Evolutionary conservation across 2,113 vertebrate genomes (phyloP), one percentile per base, ranked within the genome.

Genomic region (Apus apus): DNA sequence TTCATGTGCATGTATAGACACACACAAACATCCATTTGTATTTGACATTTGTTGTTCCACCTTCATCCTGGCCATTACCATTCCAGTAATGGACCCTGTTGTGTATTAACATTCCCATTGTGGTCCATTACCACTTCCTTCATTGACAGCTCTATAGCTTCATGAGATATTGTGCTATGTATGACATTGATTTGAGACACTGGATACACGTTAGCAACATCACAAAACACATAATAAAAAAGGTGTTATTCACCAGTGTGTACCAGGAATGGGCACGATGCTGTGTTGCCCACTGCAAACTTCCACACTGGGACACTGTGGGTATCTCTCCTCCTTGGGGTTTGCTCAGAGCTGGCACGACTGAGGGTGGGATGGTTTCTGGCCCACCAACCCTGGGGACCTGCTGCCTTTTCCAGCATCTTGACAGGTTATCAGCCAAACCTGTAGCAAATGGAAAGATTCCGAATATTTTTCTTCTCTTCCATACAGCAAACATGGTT

Each of bases 131-230:
- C 89, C 50, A 70, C 75, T 87, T 83, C 75, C 60, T 94, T 85
- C 23, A 45, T 38, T 90, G 96, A 94, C 93, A 93, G 58, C 62
- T 86, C 86, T 93, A 65, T 93, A 88, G 85, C 79, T 80, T 90
- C 89, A 78, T 38, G 3, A 94, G 87, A 79, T 77, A 72, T 92
- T 90, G 71, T 87, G 86, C 87, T 83, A 8, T n/a, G 67, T 64
- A 80, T 65, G 86, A 78, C 87, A 85, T 89, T 95, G 92, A 96
- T 95, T 89, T 58, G 85, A 94, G 79, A 95, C 83, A 89, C 53
- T 60, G 58, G 68, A 84, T 94, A 77, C 61, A 77, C 67, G 78
- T 96, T 75, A 96, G 80, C 45, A 70, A 88, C 89, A 85, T 56
- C 71, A 86, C 89, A 92, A 96, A 88, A 96, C 0, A 65, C 79